These are phyloP conservation scores for Semnornis frantzii DNA, from an alignment of 2,113 vertebrate species.

Conservation along the genomic window DNA sequence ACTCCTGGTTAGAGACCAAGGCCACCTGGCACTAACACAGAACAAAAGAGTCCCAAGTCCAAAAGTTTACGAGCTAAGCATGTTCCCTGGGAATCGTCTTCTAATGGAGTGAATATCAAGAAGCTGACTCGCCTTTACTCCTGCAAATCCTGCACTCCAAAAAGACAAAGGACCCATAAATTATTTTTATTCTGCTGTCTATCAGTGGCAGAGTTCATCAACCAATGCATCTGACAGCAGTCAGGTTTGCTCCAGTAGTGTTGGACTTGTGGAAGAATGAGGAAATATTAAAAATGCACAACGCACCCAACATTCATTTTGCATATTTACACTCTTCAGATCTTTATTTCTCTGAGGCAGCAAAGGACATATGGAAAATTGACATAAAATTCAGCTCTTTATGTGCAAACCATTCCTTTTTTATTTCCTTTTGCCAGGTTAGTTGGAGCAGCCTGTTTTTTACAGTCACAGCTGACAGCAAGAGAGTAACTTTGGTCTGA, in stretches of 20 bases:
- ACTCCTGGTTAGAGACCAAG: slow-evolving; percentile 17
- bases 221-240: neutral
- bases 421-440: neutral
- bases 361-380: slow-evolving; percentile 16
- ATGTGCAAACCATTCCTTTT: slow-evolving; percentile 13
- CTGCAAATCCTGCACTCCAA: neutral
- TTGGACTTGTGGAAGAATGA: neutral
- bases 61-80: neutral
- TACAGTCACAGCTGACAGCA: neutral
- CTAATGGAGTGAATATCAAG: neutral
- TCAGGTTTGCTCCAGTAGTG: neutral
- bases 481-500: neutral
- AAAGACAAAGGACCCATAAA: neutral
- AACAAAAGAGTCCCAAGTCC: neutral
- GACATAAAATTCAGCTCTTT: slow-evolving; percentile 7
- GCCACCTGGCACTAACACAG: neutral
- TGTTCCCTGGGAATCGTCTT: neutral
- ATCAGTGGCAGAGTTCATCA: neutral
- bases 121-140: neutral
- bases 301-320: slow-evolving; percentile 10
- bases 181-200: neutral
- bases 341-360: slow-evolving; percentile 21
- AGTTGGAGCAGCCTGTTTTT: neutral
- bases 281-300: neutral
- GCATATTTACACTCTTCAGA: neutral